A percentile compares a stretch with the other conserved stretches of the same genome.
Evolutionary conservation across 2,113 vertebrate genomes (phyloP).

Genomic region (Apus apus): DNA sequence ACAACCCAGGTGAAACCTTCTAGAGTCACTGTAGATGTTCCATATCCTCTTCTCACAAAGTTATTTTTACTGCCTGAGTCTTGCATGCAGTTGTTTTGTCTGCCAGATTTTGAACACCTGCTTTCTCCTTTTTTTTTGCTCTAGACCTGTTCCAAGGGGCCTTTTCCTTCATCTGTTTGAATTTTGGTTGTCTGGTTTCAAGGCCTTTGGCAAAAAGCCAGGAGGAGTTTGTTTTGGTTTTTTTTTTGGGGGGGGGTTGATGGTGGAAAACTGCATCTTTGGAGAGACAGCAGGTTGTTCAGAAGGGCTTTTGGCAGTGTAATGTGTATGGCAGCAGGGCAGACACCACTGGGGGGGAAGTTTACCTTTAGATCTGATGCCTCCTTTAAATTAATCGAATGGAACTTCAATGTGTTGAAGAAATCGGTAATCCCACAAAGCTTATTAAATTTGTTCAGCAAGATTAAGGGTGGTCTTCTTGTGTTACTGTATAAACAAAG

Average conservation of each 20-base stretch:
- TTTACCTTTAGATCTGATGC: not conserved
- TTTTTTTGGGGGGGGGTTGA: not conserved
- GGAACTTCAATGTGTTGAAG: not conserved
- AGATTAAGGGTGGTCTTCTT: not conserved
- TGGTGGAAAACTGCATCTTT: not conserved
- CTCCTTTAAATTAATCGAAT: not conserved
- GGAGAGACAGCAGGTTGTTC: not conserved
- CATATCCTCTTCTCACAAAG: not conserved
- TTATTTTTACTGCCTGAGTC: not conserved
- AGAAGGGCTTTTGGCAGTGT: not conserved
- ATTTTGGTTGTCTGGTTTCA: not conserved
- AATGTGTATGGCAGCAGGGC: accelerated
- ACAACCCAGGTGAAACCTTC: not conserved
- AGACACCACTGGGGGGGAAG: accelerated
- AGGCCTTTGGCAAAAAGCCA: not conserved
- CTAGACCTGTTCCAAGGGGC: accelerated
- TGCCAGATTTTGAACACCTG: not conserved
- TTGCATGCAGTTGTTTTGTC: not conserved
- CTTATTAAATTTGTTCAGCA: not conserved
- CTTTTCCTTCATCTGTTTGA: not conserved
- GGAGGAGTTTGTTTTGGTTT: not conserved
- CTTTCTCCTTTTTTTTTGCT: not conserved
- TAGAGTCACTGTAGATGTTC: accelerated
- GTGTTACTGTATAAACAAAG: not conserved
- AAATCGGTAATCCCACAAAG: not conserved